These are phyloP conservation scores for Oreocharis arfaki DNA, from an alignment of 2,113 vertebrate species.

Conservation along the genomic window DNA sequence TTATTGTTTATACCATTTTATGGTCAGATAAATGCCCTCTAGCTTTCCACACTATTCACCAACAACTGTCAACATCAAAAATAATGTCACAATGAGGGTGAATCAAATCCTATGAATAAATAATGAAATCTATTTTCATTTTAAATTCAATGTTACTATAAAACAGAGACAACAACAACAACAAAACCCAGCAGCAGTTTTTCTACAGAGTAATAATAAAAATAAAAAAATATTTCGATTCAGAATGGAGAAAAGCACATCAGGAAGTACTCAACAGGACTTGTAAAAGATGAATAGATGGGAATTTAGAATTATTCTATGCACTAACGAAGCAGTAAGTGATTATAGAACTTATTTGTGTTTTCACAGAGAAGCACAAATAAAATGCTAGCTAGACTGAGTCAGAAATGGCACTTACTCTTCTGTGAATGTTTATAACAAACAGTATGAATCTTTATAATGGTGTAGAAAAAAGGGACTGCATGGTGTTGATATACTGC, in stretches of 20 bases:
- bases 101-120: conserved; percentile 58
- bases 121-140: conserved; percentile 46
- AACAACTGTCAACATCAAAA: conserved; percentile 31
- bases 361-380: neutral
- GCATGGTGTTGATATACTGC: fast-evolving
- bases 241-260: neutral
- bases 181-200: neutral
- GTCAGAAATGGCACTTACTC: neutral
- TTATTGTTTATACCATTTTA: conserved; percentile 44
- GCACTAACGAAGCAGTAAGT: neutral
- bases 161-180: neutral
- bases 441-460: neutral
- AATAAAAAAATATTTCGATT: conserved; percentile 31
- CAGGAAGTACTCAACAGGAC: neutral
- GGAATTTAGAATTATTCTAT: neutral
- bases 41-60: neutral
- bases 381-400: neutral
- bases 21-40: conserved; percentile 38
- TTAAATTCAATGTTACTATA: conserved; percentile 8
- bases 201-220: conserved; percentile 20
- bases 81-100: conserved; percentile 39
- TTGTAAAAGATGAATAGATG: neutral
- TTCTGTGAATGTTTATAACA: neutral
- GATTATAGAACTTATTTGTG: neutral
- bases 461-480: neutral